A percentile compares a stretch with the other conserved stretches of the same genome.
phyloP scores from a whole-genome alignment of 2,888 invertebrate genomes.

The Ophioninae sp. region DNA sequence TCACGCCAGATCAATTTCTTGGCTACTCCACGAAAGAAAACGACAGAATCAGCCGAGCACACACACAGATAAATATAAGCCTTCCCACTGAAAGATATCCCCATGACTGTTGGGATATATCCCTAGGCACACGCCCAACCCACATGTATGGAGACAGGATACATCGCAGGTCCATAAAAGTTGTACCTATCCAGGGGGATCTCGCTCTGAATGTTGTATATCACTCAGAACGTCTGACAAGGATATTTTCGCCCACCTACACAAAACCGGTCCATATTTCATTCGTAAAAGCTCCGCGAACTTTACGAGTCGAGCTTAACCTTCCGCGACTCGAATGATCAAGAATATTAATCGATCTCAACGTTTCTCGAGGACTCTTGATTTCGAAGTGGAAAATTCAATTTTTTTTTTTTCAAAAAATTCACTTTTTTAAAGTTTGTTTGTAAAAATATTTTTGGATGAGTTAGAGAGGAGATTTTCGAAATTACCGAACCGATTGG shows the following conservation, averaged over 20 bases:
- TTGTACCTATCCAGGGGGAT: conserved; percentile 66
- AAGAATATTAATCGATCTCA: no score
- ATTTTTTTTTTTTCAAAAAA: no score
- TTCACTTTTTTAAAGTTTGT: no score
- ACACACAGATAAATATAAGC: conserved; percentile 68
- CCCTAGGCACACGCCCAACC: conserved; percentile 2
- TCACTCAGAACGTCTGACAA: conserved; percentile 60
- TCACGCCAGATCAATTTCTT: conserved; percentile 10
- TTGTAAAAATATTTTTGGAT: no score
- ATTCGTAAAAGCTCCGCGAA: conserved; percentile 37
- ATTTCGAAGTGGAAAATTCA: no score
- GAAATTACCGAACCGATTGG: no score
- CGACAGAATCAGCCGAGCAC: conserved; percentile 64
- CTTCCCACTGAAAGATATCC: conserved; percentile 56
- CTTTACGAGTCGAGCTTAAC: conserved; percentile 18
- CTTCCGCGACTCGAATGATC: background rate
- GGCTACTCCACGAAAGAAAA: conserved; percentile 56
- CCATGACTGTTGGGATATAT: conserved; percentile 11
- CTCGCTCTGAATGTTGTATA: conserved; percentile 71
- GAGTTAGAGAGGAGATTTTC: no score
- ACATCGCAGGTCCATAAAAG: conserved; percentile 68
- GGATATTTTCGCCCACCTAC: conserved; percentile 52
- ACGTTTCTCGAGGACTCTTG: no score
- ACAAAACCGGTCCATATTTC: conserved; percentile 54
- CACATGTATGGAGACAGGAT: background rate